Percentiles rank a stretch among this genome's conserved stretches.
Evolutionary conservation across 2,797 vertebrate genomes (phyloP).

Genomic region (Lepidocolaptes lacrymiger): DNA sequence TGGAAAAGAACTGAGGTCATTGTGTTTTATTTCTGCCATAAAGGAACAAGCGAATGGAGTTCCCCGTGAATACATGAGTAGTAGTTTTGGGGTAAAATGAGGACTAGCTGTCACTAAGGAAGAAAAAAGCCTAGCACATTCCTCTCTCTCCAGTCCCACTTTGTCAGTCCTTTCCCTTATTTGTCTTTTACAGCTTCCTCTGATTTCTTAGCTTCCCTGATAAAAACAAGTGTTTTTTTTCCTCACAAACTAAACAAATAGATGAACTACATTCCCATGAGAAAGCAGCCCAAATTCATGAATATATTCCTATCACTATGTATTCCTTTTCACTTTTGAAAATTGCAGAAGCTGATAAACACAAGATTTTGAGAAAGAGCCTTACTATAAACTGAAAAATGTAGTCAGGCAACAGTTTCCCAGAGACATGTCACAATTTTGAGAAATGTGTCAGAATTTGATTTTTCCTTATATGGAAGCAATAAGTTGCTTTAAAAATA

Average conservation of each 20-base stretch:
- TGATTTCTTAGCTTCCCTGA: neutral
- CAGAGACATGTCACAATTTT: neutral
- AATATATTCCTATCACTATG: neutral
- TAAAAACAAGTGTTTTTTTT: neutral
- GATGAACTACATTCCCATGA: conserved; percentile 1
- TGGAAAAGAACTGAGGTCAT: neutral
- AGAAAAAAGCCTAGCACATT: neutral
- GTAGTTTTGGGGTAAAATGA: neutral
- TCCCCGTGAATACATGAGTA: neutral
- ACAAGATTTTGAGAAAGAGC: neutral
- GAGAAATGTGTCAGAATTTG: neutral
- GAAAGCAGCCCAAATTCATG: neutral
- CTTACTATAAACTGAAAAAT: neutral
- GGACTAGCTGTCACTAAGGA: neutral
- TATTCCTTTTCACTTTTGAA: neutral
- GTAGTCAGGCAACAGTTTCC: neutral
- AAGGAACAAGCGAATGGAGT: neutral
- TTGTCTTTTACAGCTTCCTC: neutral
- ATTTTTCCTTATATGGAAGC: conserved; percentile 3
- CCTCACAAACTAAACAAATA: neutral
- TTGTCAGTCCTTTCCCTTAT: neutral
- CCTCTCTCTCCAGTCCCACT: neutral
- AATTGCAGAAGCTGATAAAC: neutral
- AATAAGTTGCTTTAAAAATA: conserved; percentile 9
- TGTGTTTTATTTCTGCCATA: neutral